Conservation (phyloP, 2,888 invertebrate species). For the Pachycephus smyrnensis region DNA sequence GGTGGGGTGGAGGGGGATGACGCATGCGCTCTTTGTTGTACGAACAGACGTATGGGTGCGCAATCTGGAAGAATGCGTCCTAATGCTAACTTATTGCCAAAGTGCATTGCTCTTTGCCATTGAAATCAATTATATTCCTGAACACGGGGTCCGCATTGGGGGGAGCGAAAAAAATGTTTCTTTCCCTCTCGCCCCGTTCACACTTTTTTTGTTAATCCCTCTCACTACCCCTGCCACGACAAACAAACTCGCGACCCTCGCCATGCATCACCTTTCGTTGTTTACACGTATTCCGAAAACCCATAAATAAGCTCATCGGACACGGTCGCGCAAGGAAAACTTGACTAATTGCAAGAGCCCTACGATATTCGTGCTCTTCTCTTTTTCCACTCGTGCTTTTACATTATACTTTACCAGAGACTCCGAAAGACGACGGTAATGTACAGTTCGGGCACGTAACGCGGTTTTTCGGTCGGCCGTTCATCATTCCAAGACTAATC, state of each 20-base stretch:
- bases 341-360: conserved; percentile 33
- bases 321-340: conserved; percentile 27
- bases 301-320: conserved; percentile 39
- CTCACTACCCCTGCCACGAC: not conserved
- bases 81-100: conserved; percentile 32
- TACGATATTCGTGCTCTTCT: conserved; percentile 1
- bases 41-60: conserved; percentile 31
- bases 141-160: conserved; percentile 9
- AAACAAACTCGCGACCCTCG: conserved; percentile 30
- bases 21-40: conserved; percentile 27
- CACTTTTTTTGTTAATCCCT: not conserved
- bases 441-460: not conserved
- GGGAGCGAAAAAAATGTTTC: not conserved
- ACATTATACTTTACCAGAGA: not conserved
- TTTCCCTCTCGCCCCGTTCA: not conserved
- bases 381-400: conserved; percentile 3
- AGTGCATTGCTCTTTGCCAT: conserved; percentile 26
- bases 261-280: conserved; percentile 38
- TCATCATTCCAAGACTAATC: conserved; percentile 51
- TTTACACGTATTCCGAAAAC: conserved; percentile 37
- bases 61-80: conserved; percentile 36
- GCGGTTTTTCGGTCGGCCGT: conserved; percentile 16
- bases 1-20: not conserved
- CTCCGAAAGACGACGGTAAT: not conserved
- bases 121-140: conserved; percentile 35